Evolutionary conservation across 2,888 invertebrate species (phyloP), one percentile per base, ranked within the genome.

Genomic region (Ligdia adustata): DNA sequence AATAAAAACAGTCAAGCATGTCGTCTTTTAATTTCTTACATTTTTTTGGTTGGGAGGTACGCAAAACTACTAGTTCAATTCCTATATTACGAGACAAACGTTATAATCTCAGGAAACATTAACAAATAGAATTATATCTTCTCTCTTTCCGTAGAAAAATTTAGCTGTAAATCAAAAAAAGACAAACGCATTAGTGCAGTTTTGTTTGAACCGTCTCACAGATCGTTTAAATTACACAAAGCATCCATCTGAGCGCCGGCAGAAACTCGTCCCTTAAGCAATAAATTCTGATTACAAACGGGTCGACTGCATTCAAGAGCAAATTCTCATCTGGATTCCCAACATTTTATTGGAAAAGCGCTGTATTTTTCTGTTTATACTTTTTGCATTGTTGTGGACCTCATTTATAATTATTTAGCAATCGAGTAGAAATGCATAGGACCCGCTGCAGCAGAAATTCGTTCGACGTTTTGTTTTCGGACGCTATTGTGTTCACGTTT

Each of bases 271-370:
- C 67, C 58, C 62, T 57, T 55, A 53, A 66, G 75, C 76, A 73
- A 79, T 80, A 79, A 76, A 79, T 78, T 75, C 66, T 69, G 67
- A 79, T 80, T 75, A 78, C 62, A 57, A 62, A 51, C 62, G 58
- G 56, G 54, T 61, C 63, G 64, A 65, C 68, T 69, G 78, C 75
- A 74, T 72, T 71, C 60, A 61, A 74, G 62, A 70, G 69, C 69
- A 72, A 77, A 79, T 71, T 71, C 69, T 73, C 70, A 73, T 74
- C 77, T 68, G 55, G 59, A 66, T 67, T 66, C 61, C 53, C 54
- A 34, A 59, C 52, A 54, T 66, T 56, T 71, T 63, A 68, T 66
- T 68, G 61, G 50, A 57, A 56, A 47, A 16, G 33, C 32, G 53
- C 16, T 24, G 18, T 15, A 24, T 35, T 37, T 37, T 33, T 28